phyloP scores from a whole-genome alignment of 2,113 vertebrate species.

The Phainopepla nitens region DNA sequence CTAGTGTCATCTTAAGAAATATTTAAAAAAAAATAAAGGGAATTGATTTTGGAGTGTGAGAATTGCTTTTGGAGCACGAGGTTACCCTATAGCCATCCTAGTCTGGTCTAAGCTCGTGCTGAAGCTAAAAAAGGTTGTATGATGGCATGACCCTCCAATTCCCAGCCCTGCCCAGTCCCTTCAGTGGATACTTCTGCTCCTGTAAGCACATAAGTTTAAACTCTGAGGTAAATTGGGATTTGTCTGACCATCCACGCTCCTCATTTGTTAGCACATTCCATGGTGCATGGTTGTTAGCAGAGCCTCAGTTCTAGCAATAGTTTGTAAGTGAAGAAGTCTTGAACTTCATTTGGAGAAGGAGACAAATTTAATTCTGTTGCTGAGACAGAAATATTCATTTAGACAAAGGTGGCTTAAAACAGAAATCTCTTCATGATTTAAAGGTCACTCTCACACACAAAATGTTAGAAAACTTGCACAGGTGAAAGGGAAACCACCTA shows the following conservation, averaged over 20 bases:
- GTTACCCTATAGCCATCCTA: not conserved
- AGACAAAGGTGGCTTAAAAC: not conserved
- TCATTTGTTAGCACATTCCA: not conserved
- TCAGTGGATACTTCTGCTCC: not conserved
- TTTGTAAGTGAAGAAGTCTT: not conserved
- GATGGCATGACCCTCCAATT: not conserved
- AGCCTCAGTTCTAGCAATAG: not conserved
- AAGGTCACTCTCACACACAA: not conserved
- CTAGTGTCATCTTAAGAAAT: not conserved
- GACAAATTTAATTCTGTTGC: not conserved
- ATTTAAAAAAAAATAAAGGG: not conserved
- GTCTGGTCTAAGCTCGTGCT: rapidly evolving
- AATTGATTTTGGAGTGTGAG: not conserved
- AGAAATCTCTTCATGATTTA: not conserved
- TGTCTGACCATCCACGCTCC: not conserved
- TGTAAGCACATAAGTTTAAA: rapidly evolving
- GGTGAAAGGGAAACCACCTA: not conserved
- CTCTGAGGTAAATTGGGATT: not conserved
- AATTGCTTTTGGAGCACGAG: not conserved
- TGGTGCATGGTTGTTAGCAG: not conserved
- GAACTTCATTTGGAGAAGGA: not conserved
- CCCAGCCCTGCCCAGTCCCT: not conserved
- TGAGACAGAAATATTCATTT: not conserved
- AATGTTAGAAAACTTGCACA: not conserved
- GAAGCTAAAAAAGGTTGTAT: not conserved